phyloP scores from a whole-genome alignment of 2,113 vertebrate species.

The Girardinichthys multiradiatus region DNA sequence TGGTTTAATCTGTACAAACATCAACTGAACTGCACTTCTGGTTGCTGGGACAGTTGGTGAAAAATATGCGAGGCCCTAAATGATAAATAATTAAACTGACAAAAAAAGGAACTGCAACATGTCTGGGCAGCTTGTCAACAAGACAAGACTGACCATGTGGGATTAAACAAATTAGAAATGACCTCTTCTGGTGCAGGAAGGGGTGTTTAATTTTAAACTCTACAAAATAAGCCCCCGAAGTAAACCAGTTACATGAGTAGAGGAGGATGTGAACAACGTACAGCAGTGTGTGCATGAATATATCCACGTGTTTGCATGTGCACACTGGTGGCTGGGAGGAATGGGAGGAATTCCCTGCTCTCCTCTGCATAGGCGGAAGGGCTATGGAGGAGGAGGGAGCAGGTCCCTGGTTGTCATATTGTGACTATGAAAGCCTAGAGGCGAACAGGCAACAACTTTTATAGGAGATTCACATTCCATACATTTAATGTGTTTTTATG shows the following conservation, averaged over 20 bases:
- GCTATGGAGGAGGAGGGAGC: constrained; percentile 19
- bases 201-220: background rate
- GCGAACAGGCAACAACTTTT: constrained; percentile 28
- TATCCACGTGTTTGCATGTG: constrained; percentile 37
- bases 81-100: background rate
- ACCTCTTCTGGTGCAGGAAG: background rate
- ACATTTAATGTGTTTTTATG: background rate
- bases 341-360: constrained; percentile 67
- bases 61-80: background rate
- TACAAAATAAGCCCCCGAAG: background rate
- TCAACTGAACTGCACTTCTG: background rate
- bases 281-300: background rate
- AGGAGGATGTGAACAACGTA: background rate
- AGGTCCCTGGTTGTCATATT: constrained; percentile 16
- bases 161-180: background rate
- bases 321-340: constrained; percentile 48
- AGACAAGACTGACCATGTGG: background rate
- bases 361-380: constrained; percentile 31
- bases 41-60: background rate
- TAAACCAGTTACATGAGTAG: background rate
- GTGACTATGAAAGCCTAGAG: constrained; percentile 25
- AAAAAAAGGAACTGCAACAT: background rate
- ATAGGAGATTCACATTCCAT: constrained; percentile 56
- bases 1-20: background rate
- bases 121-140: background rate